Evolutionary conservation across 2,888 invertebrate species (phyloP).

Genomic region (Daptonema setosum): DNA sequence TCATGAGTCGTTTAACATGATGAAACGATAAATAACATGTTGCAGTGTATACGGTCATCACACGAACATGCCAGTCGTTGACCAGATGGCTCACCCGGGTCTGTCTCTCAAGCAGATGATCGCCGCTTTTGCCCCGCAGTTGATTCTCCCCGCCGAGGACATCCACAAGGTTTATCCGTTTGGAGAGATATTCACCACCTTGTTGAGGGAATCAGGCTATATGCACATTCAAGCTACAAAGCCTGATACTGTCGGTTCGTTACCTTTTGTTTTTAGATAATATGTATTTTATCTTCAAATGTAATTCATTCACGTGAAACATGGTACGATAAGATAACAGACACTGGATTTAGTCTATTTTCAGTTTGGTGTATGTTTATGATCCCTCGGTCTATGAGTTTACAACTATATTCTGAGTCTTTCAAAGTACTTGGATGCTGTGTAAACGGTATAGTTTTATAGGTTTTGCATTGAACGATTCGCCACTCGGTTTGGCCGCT

Average conservation of each 20-base stretch:
- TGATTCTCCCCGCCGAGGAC: conserved; percentile 19
- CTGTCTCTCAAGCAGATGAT: conserved; percentile 16
- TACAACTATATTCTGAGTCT: too few relatives aligned
- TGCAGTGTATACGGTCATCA: conserved; percentile 36
- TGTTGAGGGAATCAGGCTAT: conserved; percentile 34
- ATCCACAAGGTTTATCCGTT: conserved; percentile 21
- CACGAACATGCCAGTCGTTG: conserved; percentile 36
- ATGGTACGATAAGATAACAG: too few relatives aligned
- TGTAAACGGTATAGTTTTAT: too few relatives aligned
- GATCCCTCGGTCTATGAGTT: too few relatives aligned
- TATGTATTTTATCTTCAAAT: too few relatives aligned
- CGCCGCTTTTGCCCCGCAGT: conserved; percentile 17
- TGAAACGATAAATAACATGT: too few relatives aligned
- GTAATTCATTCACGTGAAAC: too few relatives aligned
- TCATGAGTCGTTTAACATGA: too few relatives aligned
- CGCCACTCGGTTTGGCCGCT: conserved; percentile 62
- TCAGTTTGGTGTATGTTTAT: too few relatives aligned
- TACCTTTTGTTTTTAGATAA: too few relatives aligned
- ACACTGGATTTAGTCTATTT: too few relatives aligned
- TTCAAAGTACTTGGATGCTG: too few relatives aligned
- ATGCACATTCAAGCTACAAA: conserved; percentile 62
- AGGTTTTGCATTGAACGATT: conserved; percentile 49
- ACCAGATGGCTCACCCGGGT: not conserved
- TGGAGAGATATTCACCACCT: conserved; percentile 12
- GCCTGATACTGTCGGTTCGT: conserved; percentile 59